Percentiles rank a stretch among this genome's conserved stretches.
Conservation (phyloP, 1,140 invertebrate species). For the Battus philenor region DNA sequence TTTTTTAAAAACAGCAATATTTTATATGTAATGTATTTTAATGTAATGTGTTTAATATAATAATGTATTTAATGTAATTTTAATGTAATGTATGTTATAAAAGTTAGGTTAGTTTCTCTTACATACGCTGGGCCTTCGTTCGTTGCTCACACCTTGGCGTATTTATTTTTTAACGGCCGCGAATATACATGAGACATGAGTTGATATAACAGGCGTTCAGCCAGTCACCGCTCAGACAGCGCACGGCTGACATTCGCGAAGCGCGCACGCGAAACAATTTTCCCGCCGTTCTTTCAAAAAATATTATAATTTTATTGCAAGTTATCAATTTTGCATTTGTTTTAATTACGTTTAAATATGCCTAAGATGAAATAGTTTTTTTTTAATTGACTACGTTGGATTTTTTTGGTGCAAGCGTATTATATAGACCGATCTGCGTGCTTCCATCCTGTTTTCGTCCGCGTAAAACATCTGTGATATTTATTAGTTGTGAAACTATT, state of each 20-base stretch:
- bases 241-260: slow-evolving; percentile 45
- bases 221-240: slow-evolving; percentile 62
- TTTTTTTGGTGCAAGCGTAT: slow-evolving; percentile 39
- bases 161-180: slow-evolving; percentile 70
- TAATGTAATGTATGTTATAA: too few relatives aligned
- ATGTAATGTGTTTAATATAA: too few relatives aligned
- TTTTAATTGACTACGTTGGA: background rate
- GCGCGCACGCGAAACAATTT: slow-evolving; percentile 46
- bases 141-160: slow-evolving; percentile 53
- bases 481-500: slow-evolving; percentile 55
- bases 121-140: slow-evolving; percentile 57
- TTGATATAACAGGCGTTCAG: slow-evolving; percentile 49
- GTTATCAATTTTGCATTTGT: slow-evolving; percentile 25
- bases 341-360: slow-evolving; percentile 48
- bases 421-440: slow-evolving; percentile 41
- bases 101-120: slow-evolving; percentile 62
- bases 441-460: slow-evolving; percentile 40
- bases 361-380: slow-evolving; percentile 66
- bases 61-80: too few relatives aligned
- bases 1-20: background rate
- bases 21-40: too few relatives aligned
- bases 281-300: slow-evolving; percentile 61
- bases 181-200: slow-evolving; percentile 67
- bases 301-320: too few relatives aligned
- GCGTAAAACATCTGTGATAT: slow-evolving; percentile 62